phyloP scores from a whole-genome alignment of 2,888 invertebrate species.

The Netelia fuscicornis region DNA sequence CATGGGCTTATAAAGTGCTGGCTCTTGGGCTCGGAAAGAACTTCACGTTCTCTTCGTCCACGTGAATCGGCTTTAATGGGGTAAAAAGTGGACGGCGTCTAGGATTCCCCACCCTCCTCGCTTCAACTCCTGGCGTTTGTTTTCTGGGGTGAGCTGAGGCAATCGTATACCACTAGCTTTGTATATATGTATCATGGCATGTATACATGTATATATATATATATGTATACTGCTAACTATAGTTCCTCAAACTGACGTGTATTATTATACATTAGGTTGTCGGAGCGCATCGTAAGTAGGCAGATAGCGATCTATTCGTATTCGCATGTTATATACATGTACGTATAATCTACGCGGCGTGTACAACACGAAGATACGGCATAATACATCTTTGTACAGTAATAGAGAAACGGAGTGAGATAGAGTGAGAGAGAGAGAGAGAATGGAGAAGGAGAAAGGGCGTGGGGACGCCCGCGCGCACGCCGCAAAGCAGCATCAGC shows the following conservation, averaged over 20 bases:
- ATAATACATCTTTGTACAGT: constrained; percentile 50
- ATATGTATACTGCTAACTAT: constrained; percentile 19
- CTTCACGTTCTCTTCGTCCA: constrained; percentile 41
- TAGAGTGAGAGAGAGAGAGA: constrained; percentile 20
- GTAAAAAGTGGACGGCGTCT: constrained; percentile 60
- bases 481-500: constrained; percentile 78
- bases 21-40: constrained; percentile 42
- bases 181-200: neutral
- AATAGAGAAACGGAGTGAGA: constrained; percentile 25
- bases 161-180: neutral
- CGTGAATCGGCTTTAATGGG: constrained; percentile 70
- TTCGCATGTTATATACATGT: neutral
- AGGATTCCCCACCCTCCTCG: neutral
- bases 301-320: constrained; percentile 72
- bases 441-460: constrained; percentile 42
- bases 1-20: constrained; percentile 30
- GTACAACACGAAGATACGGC: constrained; percentile 61
- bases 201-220: neutral
- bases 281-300: constrained; percentile 76
- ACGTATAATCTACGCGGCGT: constrained; percentile 34
- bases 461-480: constrained; percentile 61
- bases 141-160: constrained; percentile 25
- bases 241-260: constrained; percentile 51
- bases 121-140: constrained; percentile 1
- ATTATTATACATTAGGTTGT: constrained; percentile 79